These are phyloP conservation scores for Yponomeuta malinellus DNA, from an alignment of 2,888 invertebrate genomes.

Conservation along the genomic window DNA sequence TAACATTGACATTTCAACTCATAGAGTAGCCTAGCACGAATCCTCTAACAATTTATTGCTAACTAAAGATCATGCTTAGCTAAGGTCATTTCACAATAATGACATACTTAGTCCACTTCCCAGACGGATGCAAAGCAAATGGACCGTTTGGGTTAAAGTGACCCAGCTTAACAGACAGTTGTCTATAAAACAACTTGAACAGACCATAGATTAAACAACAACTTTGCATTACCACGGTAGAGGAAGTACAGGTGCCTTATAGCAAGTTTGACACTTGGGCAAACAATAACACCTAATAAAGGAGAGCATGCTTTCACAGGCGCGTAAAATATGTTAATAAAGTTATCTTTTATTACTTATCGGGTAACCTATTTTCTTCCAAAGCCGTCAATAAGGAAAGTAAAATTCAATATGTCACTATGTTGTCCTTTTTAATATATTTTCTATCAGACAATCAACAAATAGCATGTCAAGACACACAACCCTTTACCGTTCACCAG, in stretches of 20 bases:
- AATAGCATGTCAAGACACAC: background rate
- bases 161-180: background rate
- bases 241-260: background rate
- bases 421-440: background rate
- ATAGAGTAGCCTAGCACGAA: no score
- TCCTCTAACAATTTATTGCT: no score
- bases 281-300: background rate
- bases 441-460: background rate
- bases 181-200: background rate
- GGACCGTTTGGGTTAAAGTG: background rate
- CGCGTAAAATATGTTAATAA: no score
- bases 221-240: background rate
- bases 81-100: no score
- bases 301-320: no score
- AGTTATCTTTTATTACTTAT: no score
- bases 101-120: conserved; percentile 8
- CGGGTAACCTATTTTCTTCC: no score
- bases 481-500: background rate
- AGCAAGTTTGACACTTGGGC: background rate
- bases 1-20: no score
- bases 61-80: no score
- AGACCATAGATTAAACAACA: background rate
- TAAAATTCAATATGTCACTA: no score
- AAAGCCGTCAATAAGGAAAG: no score
- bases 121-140: conserved; percentile 4